Percentiles rank a stretch among this genome's conserved stretches.
phyloP scores from a whole-genome alignment of 2,113 vertebrate species.

The Alethe castanea region DNA sequence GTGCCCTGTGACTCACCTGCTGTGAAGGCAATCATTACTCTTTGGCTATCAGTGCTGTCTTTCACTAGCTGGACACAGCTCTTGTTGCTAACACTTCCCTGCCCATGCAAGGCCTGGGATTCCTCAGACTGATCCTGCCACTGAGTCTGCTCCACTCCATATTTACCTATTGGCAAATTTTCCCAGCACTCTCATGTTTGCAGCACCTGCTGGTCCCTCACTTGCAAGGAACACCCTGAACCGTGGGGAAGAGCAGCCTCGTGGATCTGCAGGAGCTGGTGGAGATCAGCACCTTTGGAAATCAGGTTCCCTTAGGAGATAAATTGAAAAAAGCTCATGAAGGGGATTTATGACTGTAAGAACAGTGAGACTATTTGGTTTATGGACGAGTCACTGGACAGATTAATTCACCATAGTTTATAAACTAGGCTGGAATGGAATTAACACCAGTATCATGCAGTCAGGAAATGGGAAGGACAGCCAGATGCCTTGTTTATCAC shows the following conservation, averaged over 20 bases:
- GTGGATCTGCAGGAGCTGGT: background rate
- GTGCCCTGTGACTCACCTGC: background rate
- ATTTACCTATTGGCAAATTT: background rate
- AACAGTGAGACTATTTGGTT: background rate
- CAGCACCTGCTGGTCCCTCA: background rate
- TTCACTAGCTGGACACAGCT: background rate
- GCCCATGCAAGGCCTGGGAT: background rate
- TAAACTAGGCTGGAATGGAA: background rate
- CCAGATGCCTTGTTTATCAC: conserved; percentile 19
- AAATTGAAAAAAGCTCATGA: background rate
- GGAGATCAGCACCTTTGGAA: background rate
- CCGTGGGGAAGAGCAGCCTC: background rate
- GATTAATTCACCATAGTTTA: background rate
- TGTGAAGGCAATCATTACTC: background rate
- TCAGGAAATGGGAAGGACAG: background rate
- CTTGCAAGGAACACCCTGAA: background rate
- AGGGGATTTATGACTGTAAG: background rate
- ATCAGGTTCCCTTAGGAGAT: background rate
- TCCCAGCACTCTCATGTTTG: background rate
- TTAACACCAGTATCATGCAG: background rate
- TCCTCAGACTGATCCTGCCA: background rate
- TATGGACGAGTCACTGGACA: background rate
- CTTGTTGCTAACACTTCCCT: background rate
- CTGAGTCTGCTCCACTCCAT: background rate
- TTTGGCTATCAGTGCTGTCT: background rate